A percentile compares a stretch with the other conserved stretches of the same genome.
These are phyloP conservation scores for Charina bottae DNA, from an alignment of 2,113 vertebrate species.

Conservation along the genomic window DNA sequence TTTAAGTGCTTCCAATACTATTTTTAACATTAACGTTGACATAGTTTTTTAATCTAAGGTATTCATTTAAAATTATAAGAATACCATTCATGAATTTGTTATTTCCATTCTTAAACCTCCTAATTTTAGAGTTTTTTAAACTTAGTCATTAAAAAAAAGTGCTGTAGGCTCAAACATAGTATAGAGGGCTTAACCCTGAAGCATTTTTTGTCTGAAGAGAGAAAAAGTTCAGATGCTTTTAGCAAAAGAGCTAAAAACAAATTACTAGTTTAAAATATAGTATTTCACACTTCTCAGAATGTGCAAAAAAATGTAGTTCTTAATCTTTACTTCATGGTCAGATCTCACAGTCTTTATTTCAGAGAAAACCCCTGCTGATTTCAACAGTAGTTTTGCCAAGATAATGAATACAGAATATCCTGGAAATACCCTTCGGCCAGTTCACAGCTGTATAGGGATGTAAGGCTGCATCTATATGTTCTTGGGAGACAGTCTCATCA, in stretches of 20 bases:
- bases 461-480: neutral
- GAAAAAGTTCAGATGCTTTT: conserved; percentile 28
- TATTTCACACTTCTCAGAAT: conserved; percentile 1
- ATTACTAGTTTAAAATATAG: neutral
- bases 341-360: conserved; percentile 1
- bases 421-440: neutral
- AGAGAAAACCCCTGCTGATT: conserved; percentile 1
- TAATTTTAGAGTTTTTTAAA: conserved; percentile 29
- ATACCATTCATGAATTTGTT: conserved; percentile 35
- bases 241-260: conserved; percentile 18
- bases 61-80: conserved; percentile 56
- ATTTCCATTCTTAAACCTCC: conserved; percentile 46
- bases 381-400: neutral
- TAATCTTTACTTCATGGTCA: neutral
- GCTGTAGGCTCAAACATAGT: conserved; percentile 34
- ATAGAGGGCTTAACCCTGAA: conserved; percentile 31
- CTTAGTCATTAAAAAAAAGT: conserved; percentile 40
- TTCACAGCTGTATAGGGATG: neutral
- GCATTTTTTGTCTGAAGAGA: conserved; percentile 25
- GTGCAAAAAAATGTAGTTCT: neutral
- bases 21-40: conserved; percentile 39
- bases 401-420: conserved; percentile 5
- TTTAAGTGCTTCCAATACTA: conserved; percentile 41
- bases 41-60: conserved; percentile 42
- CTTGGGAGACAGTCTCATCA: neutral